Evolutionary conservation across 2,888 invertebrate species (phyloP).

Genomic region (Erpobdella octoculata): DNA sequence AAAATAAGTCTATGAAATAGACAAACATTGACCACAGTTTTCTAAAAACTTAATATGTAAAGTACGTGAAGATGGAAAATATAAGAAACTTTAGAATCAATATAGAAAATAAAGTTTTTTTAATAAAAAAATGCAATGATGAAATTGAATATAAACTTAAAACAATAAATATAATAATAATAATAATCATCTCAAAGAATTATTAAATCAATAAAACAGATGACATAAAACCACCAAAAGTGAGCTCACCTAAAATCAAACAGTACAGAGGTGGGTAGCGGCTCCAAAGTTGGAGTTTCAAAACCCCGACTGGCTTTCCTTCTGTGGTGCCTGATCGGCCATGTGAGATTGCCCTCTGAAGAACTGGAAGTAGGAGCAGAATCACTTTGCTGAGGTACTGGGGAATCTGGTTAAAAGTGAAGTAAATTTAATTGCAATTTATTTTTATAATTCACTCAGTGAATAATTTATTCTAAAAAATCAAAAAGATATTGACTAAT

Average conservation of each 20-base stretch:
- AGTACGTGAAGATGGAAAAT: no score
- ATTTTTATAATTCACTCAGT: not conserved
- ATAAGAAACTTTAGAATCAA: no score
- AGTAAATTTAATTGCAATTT: no score
- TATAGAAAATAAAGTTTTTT: no score
- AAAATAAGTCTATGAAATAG: no score
- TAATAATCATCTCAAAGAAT: not conserved
- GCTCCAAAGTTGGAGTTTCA: slow-evolving; percentile 58
- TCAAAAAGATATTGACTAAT: not conserved
- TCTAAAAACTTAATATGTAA: no score
- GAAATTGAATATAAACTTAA: not conserved
- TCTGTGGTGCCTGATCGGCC: slow-evolving; percentile 44
- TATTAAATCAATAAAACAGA: not conserved
- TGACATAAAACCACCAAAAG: not conserved
- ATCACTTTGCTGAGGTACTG: slow-evolving; percentile 1
- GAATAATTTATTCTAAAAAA: not conserved
- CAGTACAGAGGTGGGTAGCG: slow-evolving; percentile 73
- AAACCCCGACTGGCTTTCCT: slow-evolving; percentile 44
- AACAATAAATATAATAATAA: not conserved
- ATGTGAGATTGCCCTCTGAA: slow-evolving; percentile 36
- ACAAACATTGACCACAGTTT: no score
- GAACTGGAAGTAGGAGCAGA: not conserved
- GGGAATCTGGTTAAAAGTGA: not conserved
- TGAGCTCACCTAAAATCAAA: slow-evolving; percentile 72
- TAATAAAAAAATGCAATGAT: no score